These are phyloP conservation scores for Xestoiulus laeticollis DNA, from an alignment of 2,888 invertebrate genomes.

Conservation along the genomic window DNA sequence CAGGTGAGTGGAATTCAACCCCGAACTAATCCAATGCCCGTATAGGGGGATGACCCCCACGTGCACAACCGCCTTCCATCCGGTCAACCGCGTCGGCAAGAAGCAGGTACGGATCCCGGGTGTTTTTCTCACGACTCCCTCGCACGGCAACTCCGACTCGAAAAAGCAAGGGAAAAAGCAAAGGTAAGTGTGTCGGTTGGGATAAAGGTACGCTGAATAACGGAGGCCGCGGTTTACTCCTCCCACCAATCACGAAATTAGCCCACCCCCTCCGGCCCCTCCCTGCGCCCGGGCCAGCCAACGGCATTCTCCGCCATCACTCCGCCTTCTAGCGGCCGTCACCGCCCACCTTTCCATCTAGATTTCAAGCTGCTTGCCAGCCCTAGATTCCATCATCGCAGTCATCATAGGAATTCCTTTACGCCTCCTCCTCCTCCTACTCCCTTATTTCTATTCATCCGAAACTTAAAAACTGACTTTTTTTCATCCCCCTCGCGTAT, in stretches of 20 bases:
- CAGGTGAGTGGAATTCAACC: background rate
- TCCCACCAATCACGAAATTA: slow-evolving; percentile 43
- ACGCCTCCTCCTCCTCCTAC: background rate
- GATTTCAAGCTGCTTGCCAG: background rate
- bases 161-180: slow-evolving; percentile 20
- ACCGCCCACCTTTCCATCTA: slow-evolving; percentile 23
- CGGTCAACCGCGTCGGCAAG: background rate
- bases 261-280: slow-evolving; percentile 10
- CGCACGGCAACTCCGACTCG: background rate
- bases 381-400: background rate
- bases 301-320: background rate
- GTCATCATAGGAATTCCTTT: background rate
- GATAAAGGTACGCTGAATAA: background rate
- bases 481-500: background rate
- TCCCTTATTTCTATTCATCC: background rate
- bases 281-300: slow-evolving; percentile 7
- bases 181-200: background rate
- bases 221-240: background rate
- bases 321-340: background rate
- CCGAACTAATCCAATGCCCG: background rate
- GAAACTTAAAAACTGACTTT: background rate
- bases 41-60: background rate
- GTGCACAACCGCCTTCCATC: background rate
- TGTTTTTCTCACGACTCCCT: background rate
- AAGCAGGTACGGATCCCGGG: background rate